phyloP scores from a whole-genome alignment of 2,797 vertebrate species.

The Gymnothorax reevesii region DNA sequence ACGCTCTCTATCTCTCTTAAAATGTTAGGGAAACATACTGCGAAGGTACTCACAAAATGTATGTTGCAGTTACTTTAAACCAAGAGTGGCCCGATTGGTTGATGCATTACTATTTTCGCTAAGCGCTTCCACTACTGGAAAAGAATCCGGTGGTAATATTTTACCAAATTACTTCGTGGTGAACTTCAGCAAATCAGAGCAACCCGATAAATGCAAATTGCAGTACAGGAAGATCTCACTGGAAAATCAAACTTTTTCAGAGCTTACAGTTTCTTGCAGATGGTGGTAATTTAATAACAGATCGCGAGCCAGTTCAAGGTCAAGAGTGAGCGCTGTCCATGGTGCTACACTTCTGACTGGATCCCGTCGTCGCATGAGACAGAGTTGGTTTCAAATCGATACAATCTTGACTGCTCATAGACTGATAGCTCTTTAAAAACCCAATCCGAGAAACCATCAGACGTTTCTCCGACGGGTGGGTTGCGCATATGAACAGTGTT shows the following conservation, averaged over 20 bases:
- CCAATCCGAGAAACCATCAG: slow-evolving; percentile 69
- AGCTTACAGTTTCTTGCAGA: slow-evolving; percentile 60
- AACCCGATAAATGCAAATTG: neutral
- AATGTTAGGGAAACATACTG: neutral
- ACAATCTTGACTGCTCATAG: slow-evolving; percentile 73
- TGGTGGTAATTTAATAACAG: slow-evolving; percentile 70
- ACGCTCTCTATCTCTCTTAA: neutral
- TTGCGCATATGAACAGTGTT: neutral
- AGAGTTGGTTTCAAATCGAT: slow-evolving; percentile 78
- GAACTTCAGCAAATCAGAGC: neutral
- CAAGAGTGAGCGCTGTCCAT: slow-evolving; percentile 88
- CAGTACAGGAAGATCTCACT: neutral
- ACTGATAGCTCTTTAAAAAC: slow-evolving; percentile 72
- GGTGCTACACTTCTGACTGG: slow-evolving; percentile 80
- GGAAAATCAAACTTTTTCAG: slow-evolving; percentile 55
- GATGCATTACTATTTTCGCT: neutral
- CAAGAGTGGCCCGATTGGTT: neutral
- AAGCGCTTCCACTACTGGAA: neutral
- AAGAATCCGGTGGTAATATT: neutral
- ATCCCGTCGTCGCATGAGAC: slow-evolving; percentile 79
- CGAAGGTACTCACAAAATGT: neutral
- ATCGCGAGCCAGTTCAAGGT: slow-evolving; percentile 59
- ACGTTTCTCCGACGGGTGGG: slow-evolving; percentile 29
- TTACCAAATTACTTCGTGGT: neutral
- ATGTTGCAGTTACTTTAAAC: neutral